phyloP scores from a whole-genome alignment of 2,113 vertebrate species.

The Caracal caracal region DNA sequence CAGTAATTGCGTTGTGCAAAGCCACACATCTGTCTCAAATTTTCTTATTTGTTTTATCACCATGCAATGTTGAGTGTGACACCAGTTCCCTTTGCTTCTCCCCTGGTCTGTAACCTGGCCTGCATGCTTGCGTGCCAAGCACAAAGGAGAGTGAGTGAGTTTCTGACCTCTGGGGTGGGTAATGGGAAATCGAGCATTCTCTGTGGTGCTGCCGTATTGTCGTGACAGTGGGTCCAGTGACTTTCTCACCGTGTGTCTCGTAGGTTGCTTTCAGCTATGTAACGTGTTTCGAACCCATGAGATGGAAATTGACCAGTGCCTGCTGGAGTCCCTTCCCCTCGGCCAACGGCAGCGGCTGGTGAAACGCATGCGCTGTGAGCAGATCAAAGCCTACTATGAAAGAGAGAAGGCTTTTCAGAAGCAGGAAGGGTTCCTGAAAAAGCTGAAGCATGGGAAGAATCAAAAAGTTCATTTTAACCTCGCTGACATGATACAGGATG shows the following conservation, averaged over 20 bases:
- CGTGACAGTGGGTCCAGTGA: not conserved
- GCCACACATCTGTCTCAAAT: not conserved
- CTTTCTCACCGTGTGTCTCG: not conserved
- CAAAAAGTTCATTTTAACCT: conserved; percentile 87
- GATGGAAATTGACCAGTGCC: conserved; percentile 99
- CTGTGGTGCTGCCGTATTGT: accelerated
- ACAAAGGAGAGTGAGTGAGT: no score
- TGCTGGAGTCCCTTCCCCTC: conserved; percentile 97
- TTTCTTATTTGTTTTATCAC: not conserved
- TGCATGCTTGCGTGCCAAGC: not conserved
- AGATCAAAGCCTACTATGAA: conserved; percentile 95
- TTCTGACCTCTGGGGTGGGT: no score
- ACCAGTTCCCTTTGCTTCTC: not conserved
- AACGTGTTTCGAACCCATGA: conserved; percentile 95
- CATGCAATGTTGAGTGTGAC: not conserved
- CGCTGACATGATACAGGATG: conserved; percentile 90
- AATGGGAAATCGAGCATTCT: no score
- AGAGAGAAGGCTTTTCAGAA: conserved; percentile 92
- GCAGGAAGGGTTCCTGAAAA: conserved; percentile 85
- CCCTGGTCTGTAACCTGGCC: accelerated
- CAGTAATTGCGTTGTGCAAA: not conserved
- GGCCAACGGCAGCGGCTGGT: conserved; percentile 96
- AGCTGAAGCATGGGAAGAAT: conserved; percentile 85
- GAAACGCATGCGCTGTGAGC: conserved; percentile 96
- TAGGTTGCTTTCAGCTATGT: conserved; percentile 99